Percentiles rank a stretch among this genome's conserved stretches.
These are phyloP conservation scores for Hucho hucho DNA, from an alignment of 2,113 vertebrate species.

Conservation along the genomic window DNA sequence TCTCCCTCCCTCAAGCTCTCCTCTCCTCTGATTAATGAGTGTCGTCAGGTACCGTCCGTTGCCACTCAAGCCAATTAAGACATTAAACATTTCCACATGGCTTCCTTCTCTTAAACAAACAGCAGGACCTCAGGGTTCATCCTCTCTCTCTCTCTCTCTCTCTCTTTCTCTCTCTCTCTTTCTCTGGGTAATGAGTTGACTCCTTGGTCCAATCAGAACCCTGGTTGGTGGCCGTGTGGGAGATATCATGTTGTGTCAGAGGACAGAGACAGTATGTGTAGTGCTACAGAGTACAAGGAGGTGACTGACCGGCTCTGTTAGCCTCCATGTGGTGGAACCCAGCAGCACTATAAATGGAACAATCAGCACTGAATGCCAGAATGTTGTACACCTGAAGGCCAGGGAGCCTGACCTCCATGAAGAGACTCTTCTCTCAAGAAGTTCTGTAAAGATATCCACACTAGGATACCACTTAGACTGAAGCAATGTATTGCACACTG, in stretches of 20 bases:
- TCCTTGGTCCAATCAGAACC: slow-evolving; percentile 61
- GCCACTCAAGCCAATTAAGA: slow-evolving; percentile 74
- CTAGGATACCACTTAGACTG: too few relatives aligned
- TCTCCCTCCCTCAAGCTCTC: slow-evolving; percentile 16
- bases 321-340: slow-evolving; percentile 56
- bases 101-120: slow-evolving; percentile 67
- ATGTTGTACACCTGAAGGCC: slow-evolving; percentile 36
- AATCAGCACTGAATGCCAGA: slow-evolving; percentile 62
- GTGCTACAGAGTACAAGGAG: slow-evolving; percentile 19
- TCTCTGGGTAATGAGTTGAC: neutral
- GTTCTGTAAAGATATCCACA: slow-evolving; percentile 13
- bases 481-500: too few relatives aligned
- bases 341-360: slow-evolving; percentile 49
- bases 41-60: slow-evolving; percentile 71
- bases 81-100: slow-evolving; percentile 55
- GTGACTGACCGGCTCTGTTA: slow-evolving; percentile 43
- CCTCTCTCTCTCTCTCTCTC: slow-evolving; percentile 34
- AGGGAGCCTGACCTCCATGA: slow-evolving; percentile 32
- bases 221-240: slow-evolving; percentile 49
- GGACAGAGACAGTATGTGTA: slow-evolving; percentile 30
- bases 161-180: neutral
- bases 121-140: slow-evolving; percentile 49
- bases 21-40: slow-evolving; percentile 63
- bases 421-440: slow-evolving; percentile 23
- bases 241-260: slow-evolving; percentile 24